Evolutionary conservation across 2,888 invertebrate genomes (phyloP), one percentile per base, ranked within the genome.

Genomic region (Tortricodes alternella): DNA sequence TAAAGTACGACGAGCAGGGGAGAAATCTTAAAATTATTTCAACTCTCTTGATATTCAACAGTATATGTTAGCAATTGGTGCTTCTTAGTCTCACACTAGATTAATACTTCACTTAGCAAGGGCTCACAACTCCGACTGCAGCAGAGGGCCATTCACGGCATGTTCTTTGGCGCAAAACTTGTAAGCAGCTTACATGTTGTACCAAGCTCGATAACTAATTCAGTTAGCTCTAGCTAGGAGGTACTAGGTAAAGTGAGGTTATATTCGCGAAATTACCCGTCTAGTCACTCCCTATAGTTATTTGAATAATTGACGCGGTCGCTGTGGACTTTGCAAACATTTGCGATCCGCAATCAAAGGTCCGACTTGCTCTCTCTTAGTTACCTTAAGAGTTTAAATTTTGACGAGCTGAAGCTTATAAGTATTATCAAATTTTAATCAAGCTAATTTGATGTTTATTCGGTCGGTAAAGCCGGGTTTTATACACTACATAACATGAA

Each of bases 271-370:
- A 85, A 85, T 87, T 85, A 82, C 83, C 78, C 74, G 72, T 75
- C 75, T 75, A 76, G 74, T 74, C 80, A 76, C 75, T 67, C 68
- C 15, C 68, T 75, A 74, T 79, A 81, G 83, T 80, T 84, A 85
- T 86, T 85, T 87, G 85, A 88, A 89, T 88, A 86, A 87, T 87
- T 86, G 84, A 85, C 81, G 78, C 74, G 73, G 76, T 73, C 74
- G 81, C 74, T 76, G 79, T 80, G 81, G 81, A 81, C 80, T 76
- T 70, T 65, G 77, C 85, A 86, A 87, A 88, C 81, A 82, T 89
- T 88, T 85, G 87, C 83, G 70, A 80, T 80, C 76, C 76, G 83
- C 87, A 85, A 85, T 86, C 85, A 85, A 77, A 85, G 83, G 83
- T 83, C 81, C 76, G 78, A 81, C 76, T 84, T 78, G 72, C 67